Percentiles rank a stretch among this genome's conserved stretches.
Evolutionary conservation across 2,888 invertebrate species (phyloP).

Genomic region (Elmis aenea): DNA sequence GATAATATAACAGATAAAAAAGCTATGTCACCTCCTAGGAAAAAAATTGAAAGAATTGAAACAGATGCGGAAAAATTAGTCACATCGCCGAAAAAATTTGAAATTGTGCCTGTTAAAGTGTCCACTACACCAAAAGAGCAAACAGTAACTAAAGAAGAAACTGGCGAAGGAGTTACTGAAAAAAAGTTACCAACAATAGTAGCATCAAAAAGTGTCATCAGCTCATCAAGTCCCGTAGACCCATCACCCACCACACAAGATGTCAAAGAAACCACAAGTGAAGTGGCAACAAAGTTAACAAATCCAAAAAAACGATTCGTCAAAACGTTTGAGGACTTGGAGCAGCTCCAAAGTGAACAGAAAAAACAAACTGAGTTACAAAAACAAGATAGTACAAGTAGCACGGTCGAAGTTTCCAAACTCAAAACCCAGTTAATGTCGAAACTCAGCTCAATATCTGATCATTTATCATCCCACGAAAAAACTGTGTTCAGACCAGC

Average conservation of each 20-base stretch:
- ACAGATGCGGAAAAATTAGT: background rate
- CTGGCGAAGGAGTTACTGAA: background rate
- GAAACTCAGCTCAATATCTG: no score
- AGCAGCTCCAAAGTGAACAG: slow-evolving; percentile 21
- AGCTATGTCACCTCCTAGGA: slow-evolving; percentile 7
- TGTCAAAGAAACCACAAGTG: slow-evolving; percentile 10
- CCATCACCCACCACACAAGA: no score
- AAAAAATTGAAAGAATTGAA: slow-evolving; percentile 1
- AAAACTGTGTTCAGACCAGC: no score
- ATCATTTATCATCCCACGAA: no score
- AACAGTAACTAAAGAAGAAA: background rate
- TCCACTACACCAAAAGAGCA: no score
- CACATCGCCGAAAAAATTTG: no score
- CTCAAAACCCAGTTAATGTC: slow-evolving; percentile 38
- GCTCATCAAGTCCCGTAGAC: no score
- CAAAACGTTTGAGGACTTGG: slow-evolving; percentile 44
- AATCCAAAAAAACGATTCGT: slow-evolving; percentile 45
- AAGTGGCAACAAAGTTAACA: slow-evolving; percentile 35
- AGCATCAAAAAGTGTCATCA: no score
- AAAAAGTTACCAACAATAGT: no score
- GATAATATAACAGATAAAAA: slow-evolving; percentile 8
- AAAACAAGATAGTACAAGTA: slow-evolving; percentile 6
- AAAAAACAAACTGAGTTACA: slow-evolving; percentile 8
- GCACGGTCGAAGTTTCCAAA: slow-evolving; percentile 29
- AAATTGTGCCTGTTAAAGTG: no score